These are phyloP conservation scores for Scomber scombrus DNA, from an alignment of 2,113 vertebrate species.

Conservation along the genomic window DNA sequence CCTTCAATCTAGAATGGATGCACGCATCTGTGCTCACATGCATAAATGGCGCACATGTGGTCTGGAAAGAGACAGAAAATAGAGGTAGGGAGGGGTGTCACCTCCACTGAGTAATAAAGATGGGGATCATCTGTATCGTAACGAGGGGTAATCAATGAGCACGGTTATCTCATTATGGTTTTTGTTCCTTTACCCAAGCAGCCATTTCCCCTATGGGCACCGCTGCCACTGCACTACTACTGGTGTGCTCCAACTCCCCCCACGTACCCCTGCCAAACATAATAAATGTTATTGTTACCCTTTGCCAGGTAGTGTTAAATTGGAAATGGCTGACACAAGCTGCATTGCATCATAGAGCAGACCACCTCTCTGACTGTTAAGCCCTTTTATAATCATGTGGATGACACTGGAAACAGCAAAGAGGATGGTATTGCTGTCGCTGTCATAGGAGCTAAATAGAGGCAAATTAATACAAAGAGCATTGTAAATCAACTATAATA, in stretches of 20 bases:
- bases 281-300: constrained; percentile 45
- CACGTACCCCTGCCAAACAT: constrained; percentile 5
- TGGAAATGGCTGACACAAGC: constrained; percentile 46
- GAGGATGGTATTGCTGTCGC: neutral
- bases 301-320: constrained; percentile 47
- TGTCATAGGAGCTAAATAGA: constrained; percentile 1
- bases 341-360: constrained; percentile 21
- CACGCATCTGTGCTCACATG: neutral
- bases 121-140: constrained; percentile 46
- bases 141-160: constrained; percentile 59
- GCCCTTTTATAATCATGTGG: constrained; percentile 20
- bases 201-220: constrained; percentile 45
- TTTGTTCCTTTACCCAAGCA: constrained; percentile 44
- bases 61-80: constrained; percentile 6
- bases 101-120: constrained; percentile 32
- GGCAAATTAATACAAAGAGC: constrained; percentile 10
- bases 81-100: neutral
- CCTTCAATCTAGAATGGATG: neutral
- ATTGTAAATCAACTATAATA: constrained; percentile 33
- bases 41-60: constrained; percentile 7
- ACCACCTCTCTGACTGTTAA: constrained; percentile 2
- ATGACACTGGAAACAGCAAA: constrained; percentile 11
- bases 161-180: constrained; percentile 44
- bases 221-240: constrained; percentile 6
- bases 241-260: constrained; percentile 1